Evolutionary conservation across 2,113 vertebrate species (phyloP).

Genomic region (Megaceryle torquata): DNA sequence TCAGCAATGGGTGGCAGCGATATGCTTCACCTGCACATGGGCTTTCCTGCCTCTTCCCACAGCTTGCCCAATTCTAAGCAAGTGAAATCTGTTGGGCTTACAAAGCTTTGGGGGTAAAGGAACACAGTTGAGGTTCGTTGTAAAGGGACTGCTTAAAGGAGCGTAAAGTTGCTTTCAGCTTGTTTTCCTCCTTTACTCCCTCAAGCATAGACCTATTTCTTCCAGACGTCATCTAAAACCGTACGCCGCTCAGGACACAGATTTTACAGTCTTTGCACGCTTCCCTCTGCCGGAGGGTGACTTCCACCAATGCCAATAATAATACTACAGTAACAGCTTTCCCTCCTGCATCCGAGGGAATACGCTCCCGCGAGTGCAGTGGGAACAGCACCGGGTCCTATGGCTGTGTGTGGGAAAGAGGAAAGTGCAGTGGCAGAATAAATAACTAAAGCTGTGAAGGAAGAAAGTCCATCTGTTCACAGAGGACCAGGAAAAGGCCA

Average conservation of each 20-base stretch:
- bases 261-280: not conserved
- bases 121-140: not conserved
- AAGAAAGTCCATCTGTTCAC: constrained; percentile 7
- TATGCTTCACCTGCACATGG: not conserved
- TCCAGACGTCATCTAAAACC: not conserved
- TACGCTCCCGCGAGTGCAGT: not conserved
- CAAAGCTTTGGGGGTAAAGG: not conserved
- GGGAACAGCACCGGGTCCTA: not conserved
- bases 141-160: not conserved
- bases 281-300: not conserved
- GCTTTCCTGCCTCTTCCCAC: not conserved
- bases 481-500: constrained; percentile 46
- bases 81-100: not conserved
- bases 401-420: constrained; percentile 46
- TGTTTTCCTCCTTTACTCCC: not conserved
- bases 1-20: not conserved
- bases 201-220: not conserved
- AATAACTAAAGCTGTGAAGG: constrained; percentile 51
- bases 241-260: fast-evolving
- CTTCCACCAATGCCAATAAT: constrained; percentile 8
- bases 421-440: constrained; percentile 30
- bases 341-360: not conserved
- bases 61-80: not conserved
- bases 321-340: not conserved
- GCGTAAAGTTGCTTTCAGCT: not conserved